phyloP scores from a whole-genome alignment of 2,888 invertebrate species.

The Cantharis rufa region DNA sequence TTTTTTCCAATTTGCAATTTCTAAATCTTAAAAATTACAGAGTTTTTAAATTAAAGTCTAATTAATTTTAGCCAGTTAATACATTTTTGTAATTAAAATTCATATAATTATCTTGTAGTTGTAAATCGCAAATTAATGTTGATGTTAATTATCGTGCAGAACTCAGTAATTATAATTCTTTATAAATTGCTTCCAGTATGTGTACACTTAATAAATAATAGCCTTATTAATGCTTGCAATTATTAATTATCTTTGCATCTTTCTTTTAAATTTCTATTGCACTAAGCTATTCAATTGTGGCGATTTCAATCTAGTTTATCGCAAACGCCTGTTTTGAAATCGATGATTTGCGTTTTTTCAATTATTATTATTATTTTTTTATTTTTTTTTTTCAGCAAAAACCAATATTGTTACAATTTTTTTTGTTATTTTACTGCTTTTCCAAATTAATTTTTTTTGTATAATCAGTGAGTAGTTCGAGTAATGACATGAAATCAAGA shows the following conservation, averaged over 20 bases:
- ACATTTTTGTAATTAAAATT: not conserved
- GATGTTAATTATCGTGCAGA: not conserved
- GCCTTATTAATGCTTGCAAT: not conserved
- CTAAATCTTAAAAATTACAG: not conserved
- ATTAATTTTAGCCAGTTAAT: not conserved
- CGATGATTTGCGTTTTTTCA: not conserved
- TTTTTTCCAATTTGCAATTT: not conserved
- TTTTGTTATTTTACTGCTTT: too few species aligned
- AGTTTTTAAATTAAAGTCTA: not conserved
- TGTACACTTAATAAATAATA: not conserved
- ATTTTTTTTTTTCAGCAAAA: not conserved
- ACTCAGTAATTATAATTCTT: not conserved
- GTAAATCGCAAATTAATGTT: not conserved
- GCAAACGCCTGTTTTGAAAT: not conserved
- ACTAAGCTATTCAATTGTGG: not conserved
- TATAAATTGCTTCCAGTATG: not conserved
- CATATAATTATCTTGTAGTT: not conserved
- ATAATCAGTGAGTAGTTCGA: constrained; percentile 22
- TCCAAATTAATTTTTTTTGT: constrained; percentile 18
- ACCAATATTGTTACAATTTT: not conserved
- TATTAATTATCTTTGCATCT: not conserved
- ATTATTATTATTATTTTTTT: too few species aligned
- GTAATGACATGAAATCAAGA: constrained; percentile 36
- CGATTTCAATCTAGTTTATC: not conserved
- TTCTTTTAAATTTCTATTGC: not conserved